These are phyloP conservation scores for Ctenopoma multispine DNA, from an alignment of 2,797 vertebrate genomes.

Conservation along the genomic window DNA sequence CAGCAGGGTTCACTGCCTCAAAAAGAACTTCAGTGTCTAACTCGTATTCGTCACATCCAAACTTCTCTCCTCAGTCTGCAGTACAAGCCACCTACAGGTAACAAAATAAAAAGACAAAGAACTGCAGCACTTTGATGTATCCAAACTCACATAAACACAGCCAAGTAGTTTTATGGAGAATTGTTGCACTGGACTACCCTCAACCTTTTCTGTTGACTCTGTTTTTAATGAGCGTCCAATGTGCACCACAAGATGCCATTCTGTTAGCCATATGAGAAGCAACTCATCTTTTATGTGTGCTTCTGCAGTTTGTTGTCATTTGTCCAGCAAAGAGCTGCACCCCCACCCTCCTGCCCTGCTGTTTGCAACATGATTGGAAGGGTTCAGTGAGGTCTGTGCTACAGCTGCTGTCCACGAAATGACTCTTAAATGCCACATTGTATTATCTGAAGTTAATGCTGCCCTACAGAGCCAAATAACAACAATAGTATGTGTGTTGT, in stretches of 20 bases:
- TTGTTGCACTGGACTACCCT: neutral
- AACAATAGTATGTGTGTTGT: neutral
- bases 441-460: slow-evolving; percentile 35
- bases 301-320: slow-evolving; percentile 40
- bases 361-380: slow-evolving; percentile 24
- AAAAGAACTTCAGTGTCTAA: neutral
- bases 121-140: neutral
- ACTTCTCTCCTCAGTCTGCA: neutral
- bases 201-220: slow-evolving; percentile 38
- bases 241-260: slow-evolving; percentile 17
- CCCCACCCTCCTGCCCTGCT: neutral
- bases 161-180: neutral
- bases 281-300: slow-evolving; percentile 28
- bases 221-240: slow-evolving; percentile 37
- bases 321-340: neutral
- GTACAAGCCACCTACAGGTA: neutral
- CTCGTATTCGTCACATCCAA: slow-evolving; percentile 16
- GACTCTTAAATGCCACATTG: slow-evolving; percentile 53
- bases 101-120: slow-evolving; percentile 5
- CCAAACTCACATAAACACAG: neutral
- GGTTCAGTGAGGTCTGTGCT: slow-evolving; percentile 28
- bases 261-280: slow-evolving; percentile 15
- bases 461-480: slow-evolving; percentile 8
- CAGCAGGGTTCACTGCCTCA: slow-evolving; percentile 24
- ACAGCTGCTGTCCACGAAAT: slow-evolving; percentile 26